Base-by-base conservation (phyloP, 1,140 invertebrate species). In the Euura lappo region DNA sequence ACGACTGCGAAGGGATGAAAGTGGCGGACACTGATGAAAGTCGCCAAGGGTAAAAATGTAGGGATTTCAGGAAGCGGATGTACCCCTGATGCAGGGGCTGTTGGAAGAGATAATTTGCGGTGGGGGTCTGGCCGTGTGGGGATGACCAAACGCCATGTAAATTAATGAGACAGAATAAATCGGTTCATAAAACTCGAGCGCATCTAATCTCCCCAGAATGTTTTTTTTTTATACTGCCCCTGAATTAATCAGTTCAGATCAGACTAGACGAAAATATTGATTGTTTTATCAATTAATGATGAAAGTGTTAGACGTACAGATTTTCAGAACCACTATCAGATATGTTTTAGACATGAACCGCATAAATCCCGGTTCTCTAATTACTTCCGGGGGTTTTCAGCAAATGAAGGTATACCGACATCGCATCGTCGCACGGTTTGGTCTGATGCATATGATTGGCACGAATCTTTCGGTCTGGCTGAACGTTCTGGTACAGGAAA, bases 361-460 rank as follows among this genome's bases (percentile, higher is more conserved):
- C 2, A 64, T 13, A 64, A 13, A 10, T 64, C 60, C 13, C 11
- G 71, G 72, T 51, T 28, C 65, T 70, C 44, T 42, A 60, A 47
- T 73, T 71, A 28, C 28, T 28, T 28, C 46, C 51, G 73, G 42
- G 80, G 80, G 72, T 73, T 91, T 87, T 72, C 84, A 92, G 89
- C 93, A 97, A 94, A 96, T 97, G 91, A 93, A 94, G 87, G 94
- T 97, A 2, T 95, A 95, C 83, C 93, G 94, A 72, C 94, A 96
- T 83, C 94, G 94, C 83, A 91, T 96, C 64, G 90, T 96, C 13
- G 95, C 95, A 0, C 90, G 96, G 72, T 97, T 98, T 79, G 96
- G 96, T 1, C 86, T 98, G 45, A 98, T 98, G 96, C 97, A 98
- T 85, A 97, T 98, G 95, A 97, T 98, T 72, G 96, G 95, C 13